These are phyloP conservation scores for Plebejus argus DNA, from an alignment of 2,888 invertebrate species.

Conservation along the genomic window DNA sequence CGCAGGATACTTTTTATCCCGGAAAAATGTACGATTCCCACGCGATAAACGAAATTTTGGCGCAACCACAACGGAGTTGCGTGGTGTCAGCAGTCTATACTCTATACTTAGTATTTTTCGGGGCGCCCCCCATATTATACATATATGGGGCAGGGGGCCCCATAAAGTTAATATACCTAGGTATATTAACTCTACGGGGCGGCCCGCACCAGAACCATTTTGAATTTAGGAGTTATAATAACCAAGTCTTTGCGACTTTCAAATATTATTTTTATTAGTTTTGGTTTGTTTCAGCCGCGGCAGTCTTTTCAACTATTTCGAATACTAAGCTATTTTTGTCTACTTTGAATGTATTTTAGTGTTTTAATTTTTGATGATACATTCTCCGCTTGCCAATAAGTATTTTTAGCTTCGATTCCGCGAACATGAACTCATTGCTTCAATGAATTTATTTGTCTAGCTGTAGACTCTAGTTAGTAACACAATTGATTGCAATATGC, in stretches of 20 bases:
- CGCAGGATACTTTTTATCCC: too few species aligned
- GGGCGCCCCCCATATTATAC: too few species aligned
- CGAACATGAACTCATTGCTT: slow-evolving; percentile 2
- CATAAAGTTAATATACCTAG: too few species aligned
- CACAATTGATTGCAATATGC: slow-evolving; percentile 6
- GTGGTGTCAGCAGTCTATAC: too few species aligned
- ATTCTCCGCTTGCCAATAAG: slow-evolving; percentile 31
- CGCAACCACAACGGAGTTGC: too few species aligned
- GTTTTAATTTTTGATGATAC: slow-evolving; percentile 14
- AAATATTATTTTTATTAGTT: background rate
- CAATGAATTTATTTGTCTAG: slow-evolving; percentile 12
- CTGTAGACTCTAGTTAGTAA: background rate
- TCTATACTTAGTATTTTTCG: too few species aligned
- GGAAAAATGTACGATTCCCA: too few species aligned
- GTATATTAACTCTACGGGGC: too few species aligned
- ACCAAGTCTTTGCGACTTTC: background rate
- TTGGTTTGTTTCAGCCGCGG: background rate
- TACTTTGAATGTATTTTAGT: background rate
- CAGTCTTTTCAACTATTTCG: background rate
- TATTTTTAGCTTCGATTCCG: slow-evolving; percentile 30
- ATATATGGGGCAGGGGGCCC: too few species aligned
- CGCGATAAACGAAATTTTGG: too few species aligned
- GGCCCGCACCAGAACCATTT: too few species aligned
- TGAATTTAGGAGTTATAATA: too few species aligned
- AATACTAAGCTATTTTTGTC: background rate